phyloP scores from a whole-genome alignment of 2,113 vertebrate genomes.

The Platysteira castanea region DNA sequence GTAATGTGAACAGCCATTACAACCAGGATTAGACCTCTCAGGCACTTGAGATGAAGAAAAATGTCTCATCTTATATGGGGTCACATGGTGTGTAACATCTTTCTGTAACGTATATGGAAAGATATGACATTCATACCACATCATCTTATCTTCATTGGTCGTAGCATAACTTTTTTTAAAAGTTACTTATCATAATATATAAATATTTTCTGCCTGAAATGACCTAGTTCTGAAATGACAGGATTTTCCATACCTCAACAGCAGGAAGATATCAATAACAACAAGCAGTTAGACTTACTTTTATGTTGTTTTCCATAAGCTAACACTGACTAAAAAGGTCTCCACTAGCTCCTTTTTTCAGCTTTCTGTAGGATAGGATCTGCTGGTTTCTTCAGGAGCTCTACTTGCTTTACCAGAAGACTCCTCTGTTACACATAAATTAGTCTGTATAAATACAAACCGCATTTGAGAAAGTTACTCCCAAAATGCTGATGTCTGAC shows the following conservation, averaged over 20 bases:
- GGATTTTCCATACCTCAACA: background rate
- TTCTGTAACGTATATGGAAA: background rate
- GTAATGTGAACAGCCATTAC: background rate
- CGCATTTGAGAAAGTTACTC: background rate
- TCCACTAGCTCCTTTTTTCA: background rate
- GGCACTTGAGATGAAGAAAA: background rate
- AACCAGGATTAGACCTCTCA: background rate
- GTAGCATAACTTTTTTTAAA: background rate
- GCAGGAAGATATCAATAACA: background rate
- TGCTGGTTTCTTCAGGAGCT: background rate
- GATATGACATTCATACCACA: background rate
- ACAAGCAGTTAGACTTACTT: background rate
- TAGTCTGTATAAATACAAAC: background rate
- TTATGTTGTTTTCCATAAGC: background rate
- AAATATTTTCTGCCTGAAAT: background rate
- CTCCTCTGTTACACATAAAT: constrained; percentile 32
- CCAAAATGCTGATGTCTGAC: background rate
- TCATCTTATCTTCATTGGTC: background rate
- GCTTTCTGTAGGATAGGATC: background rate
- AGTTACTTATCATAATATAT: background rate
- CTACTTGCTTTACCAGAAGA: background rate
- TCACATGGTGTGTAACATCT: background rate
- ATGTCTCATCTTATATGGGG: background rate
- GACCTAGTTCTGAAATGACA: background rate
- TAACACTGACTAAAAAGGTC: background rate